Evolutionary conservation across 64 coral and sea anemone species (phyloP), one percentile per base, ranked within the genome.

Genomic region (Pocillopora damicornis): DNA sequence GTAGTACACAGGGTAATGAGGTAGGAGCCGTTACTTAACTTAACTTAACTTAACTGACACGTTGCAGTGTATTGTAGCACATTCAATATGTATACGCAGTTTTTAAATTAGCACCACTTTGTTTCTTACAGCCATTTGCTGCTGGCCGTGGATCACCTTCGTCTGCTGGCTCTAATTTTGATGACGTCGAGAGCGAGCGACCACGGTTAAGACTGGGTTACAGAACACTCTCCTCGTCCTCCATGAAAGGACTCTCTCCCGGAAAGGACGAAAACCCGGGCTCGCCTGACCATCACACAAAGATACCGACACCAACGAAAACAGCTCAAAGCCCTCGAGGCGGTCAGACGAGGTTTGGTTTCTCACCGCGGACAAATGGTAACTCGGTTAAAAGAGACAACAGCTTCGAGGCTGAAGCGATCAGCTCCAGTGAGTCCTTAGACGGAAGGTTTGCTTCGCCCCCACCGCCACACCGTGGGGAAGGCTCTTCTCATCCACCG

Each of bases 1-100:
- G 93, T 79, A 90, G 82, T n/a, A 99, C 76, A 78, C 93, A 90
- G 37, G 90, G 90, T 11, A 56, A 73, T 7, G 93, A 99, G 90
- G 93, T 99, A 87, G 35, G 58, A 15, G n/a, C 11, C 20, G 1
- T 11, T 11, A 20, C 25, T 23, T 25, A n/a, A 20, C 22, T 30
- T 30, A 67, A 67, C 14, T 20, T 5, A 4, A 16, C 62, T 12
- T 13, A 12, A 67, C 22, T 16, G 1, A 16, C 9, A 20, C 64
- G 16, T 15, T 20, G 64, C 64, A 67, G 18, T 15, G 4, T 9
- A 20, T 30, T 30, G 30, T 30, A 30, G 30, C 30, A 30, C 30
- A 30, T 30, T 30, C 30, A 30, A 30, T 30, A 30, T 30, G 30
- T 30, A 30, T 30, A 0, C 30, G 30, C 30, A 30, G 30, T 30